Base-by-base conservation (phyloP, 2,113 vertebrate genomes). In the Microtus oregoni region DNA sequence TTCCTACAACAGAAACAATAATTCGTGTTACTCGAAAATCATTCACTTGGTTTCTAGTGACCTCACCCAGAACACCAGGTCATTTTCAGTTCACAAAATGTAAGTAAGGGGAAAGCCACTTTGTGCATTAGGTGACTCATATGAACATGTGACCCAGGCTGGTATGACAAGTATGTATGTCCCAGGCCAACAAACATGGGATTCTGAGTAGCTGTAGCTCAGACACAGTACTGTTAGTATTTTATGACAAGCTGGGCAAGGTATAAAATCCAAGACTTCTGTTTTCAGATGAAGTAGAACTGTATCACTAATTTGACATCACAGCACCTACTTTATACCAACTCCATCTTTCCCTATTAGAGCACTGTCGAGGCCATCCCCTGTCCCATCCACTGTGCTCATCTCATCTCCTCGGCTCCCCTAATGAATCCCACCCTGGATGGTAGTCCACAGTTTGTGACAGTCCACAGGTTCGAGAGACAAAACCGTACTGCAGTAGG, bases 1-100 rank as follows among this genome's bases (percentile, higher is more conserved):
- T 96, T 99, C 99, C 99, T 99, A 98, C 24, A 98, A 98, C 98
- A 85, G 30, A 97, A 93, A 97, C 79, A 91, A 86, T n/a, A 96
- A 72, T 35, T 86, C 67, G 94, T 67, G 58, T 86, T 86, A 68
- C 32, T 94, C 22, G 58, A 83, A 89, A 91, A 72, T 47, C 44
- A 87, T 61, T 28, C 4, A 28, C 86, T 30, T 24, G 55, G 35
- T 67, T 95, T 92, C 58, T 2, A 68, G n/a, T 47, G 94, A 44
- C 28, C 75, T 86, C 50, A 76, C 0, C 32, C 24, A 82, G 63
- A 90, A 92, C 0, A 79, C 14, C 14, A 65, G 58, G 22, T 90
- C 63, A 76, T 76, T 95, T 97, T 90, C 81, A 81, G 87, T 47
- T 91, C 85, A 92, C 55, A 73, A 89, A 90, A 68, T 87, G 3